Conservation (phyloP, 2,888 invertebrate genomes). For the Gandaritis pyraliata region DNA sequence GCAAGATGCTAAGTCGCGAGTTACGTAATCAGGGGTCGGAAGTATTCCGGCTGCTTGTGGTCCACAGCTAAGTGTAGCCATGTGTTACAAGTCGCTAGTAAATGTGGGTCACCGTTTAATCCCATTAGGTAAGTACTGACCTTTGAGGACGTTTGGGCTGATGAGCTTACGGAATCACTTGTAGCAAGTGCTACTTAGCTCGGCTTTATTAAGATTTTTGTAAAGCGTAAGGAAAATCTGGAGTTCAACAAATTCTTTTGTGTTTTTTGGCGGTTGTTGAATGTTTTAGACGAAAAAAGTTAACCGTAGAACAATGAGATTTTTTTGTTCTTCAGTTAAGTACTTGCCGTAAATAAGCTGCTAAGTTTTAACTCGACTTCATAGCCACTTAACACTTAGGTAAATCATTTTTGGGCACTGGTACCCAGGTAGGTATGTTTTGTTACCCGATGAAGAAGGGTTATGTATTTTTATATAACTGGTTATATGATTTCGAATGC, state of each 20-base stretch:
- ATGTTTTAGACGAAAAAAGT: not conserved
- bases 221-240: constrained; percentile 14
- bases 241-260: constrained; percentile 9
- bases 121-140: constrained; percentile 52
- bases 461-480: too few relatives aligned
- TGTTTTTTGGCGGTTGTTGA: not conserved
- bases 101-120: constrained; percentile 62
- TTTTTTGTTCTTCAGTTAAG: too few relatives aligned
- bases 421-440: too few relatives aligned
- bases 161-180: constrained; percentile 27
- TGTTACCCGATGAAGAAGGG: too few relatives aligned
- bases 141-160: constrained; percentile 27
- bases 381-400: too few relatives aligned
- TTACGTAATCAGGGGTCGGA: too few relatives aligned
- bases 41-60: constrained; percentile 1
- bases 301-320: too few relatives aligned
- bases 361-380: too few relatives aligned
- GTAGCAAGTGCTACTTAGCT: constrained; percentile 17
- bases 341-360: too few relatives aligned
- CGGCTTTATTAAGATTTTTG: constrained; percentile 23
- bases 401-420: too few relatives aligned
- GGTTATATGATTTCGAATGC: too few relatives aligned
- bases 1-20: too few relatives aligned
- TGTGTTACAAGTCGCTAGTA: constrained; percentile 43
- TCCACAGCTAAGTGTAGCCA: constrained; percentile 30